These are phyloP conservation scores for Orchesellides sinensis DNA, from an alignment of 2,888 invertebrate species.

Conservation along the genomic window DNA sequence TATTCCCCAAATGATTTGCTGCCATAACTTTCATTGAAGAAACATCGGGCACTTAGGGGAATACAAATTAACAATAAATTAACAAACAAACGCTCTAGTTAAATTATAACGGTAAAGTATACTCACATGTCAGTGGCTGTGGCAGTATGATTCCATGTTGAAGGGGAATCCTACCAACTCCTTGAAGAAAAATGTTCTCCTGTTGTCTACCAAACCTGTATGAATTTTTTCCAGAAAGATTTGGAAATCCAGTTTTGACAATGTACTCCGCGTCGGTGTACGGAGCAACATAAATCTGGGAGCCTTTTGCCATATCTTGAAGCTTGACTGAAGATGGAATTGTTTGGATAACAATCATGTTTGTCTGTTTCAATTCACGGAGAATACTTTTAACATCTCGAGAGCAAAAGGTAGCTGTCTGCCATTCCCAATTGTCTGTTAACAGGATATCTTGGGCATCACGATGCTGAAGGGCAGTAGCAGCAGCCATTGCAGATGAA, in stretches of 20 bases:
- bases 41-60: neutral
- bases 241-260: neutral
- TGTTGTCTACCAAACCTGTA: too few relatives aligned
- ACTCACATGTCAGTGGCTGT: too few relatives aligned
- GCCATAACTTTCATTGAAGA: neutral
- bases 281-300: neutral
- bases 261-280: neutral
- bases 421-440: neutral
- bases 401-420: neutral
- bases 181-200: neutral
- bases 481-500: neutral
- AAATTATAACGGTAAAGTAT: too few relatives aligned
- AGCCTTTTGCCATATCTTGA: neutral
- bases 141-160: too few relatives aligned
- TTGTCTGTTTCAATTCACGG: neutral
- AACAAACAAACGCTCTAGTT: neutral
- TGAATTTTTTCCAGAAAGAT: neutral
- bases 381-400: neutral
- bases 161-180: neutral
- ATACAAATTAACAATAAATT: neutral
- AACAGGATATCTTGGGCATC: neutral
- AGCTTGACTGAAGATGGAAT: neutral
- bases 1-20: neutral
- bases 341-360: constrained; percentile 27
- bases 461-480: neutral